Conservation (phyloP, 2,113 vertebrate species). For the Zosterops pallidus region DNA sequence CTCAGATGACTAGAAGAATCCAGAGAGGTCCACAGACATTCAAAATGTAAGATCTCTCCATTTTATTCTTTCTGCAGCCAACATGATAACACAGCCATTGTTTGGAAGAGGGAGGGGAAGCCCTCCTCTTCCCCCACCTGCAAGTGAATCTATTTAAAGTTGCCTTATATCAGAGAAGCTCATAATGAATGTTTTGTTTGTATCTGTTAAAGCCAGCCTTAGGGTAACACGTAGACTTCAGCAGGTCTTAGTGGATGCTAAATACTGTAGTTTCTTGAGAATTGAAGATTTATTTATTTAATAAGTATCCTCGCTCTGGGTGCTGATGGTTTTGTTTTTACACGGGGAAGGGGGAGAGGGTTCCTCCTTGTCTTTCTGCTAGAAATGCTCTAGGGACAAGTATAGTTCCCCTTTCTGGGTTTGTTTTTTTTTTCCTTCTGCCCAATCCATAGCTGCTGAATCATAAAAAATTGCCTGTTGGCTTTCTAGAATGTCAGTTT, state of each 20-base stretch:
- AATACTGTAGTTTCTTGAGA: slow-evolving; percentile 55
- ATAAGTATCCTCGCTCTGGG: background rate
- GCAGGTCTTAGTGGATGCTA: slow-evolving; percentile 53
- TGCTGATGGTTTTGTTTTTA: slow-evolving; percentile 41
- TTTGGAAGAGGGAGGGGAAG: slow-evolving; percentile 30
- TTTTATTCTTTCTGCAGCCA: slow-evolving; percentile 58
- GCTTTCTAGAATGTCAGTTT: slow-evolving; percentile 55
- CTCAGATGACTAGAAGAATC: slow-evolving; percentile 36
- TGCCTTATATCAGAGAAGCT: slow-evolving; percentile 78
- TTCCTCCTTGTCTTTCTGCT: slow-evolving; percentile 48
- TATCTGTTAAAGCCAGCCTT: slow-evolving; percentile 70
- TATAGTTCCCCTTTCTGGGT: slow-evolving; percentile 37
- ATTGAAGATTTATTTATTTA: slow-evolving; percentile 62
- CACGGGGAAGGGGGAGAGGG: background rate
- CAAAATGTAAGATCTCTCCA: slow-evolving; percentile 31
- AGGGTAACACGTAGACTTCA: slow-evolving; percentile 68
- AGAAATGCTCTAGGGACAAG: slow-evolving; percentile 14
- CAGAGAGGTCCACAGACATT: slow-evolving; percentile 13
- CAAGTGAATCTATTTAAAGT: slow-evolving; percentile 75
- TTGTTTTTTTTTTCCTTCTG: slow-evolving; percentile 39
- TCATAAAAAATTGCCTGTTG: slow-evolving; percentile 45
- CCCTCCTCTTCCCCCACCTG: slow-evolving; percentile 22
- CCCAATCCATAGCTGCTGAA: slow-evolving; percentile 60
- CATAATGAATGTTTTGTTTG: slow-evolving; percentile 76
- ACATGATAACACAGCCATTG: slow-evolving; percentile 63